Percentiles rank a stretch among this genome's conserved stretches.
Conservation (phyloP, 1,140 invertebrate genomes). For the Orchestia grillus region DNA sequence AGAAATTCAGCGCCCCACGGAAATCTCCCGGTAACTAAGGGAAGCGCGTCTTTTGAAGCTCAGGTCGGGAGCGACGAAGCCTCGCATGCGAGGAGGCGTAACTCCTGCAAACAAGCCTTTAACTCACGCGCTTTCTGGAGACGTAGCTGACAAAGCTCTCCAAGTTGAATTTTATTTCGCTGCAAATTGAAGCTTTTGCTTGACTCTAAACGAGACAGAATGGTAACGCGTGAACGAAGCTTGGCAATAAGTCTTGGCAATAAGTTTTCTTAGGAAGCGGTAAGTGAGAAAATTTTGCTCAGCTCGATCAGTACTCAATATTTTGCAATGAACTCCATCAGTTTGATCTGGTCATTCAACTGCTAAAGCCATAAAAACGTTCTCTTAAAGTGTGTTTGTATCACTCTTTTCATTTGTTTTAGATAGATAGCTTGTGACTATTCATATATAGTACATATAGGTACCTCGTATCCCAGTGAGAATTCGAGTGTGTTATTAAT, state of each 20-base stretch:
- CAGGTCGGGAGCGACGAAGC: background rate
- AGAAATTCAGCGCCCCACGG: background rate
- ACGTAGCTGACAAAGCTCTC: background rate
- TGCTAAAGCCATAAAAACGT: background rate
- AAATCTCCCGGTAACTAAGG: background rate
- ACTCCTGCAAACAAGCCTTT: background rate
- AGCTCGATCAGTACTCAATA: background rate
- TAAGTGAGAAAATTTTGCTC: background rate
- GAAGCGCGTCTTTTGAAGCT: background rate
- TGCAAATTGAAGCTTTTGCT: background rate
- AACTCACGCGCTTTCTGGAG: background rate
- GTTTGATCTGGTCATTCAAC: background rate
- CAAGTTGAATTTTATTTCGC: background rate
- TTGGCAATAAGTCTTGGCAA: background rate
- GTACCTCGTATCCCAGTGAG: background rate
- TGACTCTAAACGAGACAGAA: background rate
- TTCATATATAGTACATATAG: background rate
- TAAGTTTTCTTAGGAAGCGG: background rate
- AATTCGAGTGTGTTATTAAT: background rate
- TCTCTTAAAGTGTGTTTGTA: background rate
- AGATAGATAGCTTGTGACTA: background rate
- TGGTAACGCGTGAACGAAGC: too few relatives aligned
- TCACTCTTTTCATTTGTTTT: background rate
- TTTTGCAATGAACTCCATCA: background rate
- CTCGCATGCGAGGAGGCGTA: background rate